phyloP scores from a whole-genome alignment of 2,113 vertebrate genomes.

The Sylvia atricapilla region DNA sequence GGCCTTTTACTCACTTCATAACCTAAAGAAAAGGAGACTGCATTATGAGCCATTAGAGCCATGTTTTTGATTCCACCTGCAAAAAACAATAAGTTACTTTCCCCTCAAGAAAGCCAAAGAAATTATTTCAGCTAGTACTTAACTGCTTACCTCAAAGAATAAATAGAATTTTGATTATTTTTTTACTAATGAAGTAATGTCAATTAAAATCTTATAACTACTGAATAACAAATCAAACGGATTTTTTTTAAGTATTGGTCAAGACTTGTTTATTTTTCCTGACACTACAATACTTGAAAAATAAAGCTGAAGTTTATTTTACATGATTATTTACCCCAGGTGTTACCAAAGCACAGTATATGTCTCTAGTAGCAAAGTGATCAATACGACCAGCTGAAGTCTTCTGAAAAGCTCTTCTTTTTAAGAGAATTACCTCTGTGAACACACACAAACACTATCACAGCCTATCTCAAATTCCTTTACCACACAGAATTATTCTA shows the following conservation, averaged over 20 bases:
- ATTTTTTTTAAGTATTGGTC: background rate
- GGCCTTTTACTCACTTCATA: background rate
- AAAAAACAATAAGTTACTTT: background rate
- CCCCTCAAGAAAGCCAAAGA: background rate
- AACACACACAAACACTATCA: background rate
- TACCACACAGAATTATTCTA: background rate
- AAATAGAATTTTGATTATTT: fast-evolving
- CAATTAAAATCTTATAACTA: background rate
- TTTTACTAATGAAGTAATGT: background rate
- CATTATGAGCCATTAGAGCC: background rate
- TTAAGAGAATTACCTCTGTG: background rate
- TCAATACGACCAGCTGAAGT: background rate
- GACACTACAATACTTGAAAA: background rate
- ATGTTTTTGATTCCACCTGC: background rate
- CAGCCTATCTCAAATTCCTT: background rate
- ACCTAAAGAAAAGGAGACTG: background rate
- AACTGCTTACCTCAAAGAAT: background rate
- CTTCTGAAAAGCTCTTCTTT: background rate
- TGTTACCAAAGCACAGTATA: background rate
- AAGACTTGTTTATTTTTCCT: background rate
- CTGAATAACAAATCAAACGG: background rate
- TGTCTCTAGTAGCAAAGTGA: background rate
- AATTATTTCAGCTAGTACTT: background rate
- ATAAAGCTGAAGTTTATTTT: background rate
- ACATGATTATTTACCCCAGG: background rate